phyloP scores from a whole-genome alignment of 2,113 vertebrate genomes.

The Vombatus ursinus region DNA sequence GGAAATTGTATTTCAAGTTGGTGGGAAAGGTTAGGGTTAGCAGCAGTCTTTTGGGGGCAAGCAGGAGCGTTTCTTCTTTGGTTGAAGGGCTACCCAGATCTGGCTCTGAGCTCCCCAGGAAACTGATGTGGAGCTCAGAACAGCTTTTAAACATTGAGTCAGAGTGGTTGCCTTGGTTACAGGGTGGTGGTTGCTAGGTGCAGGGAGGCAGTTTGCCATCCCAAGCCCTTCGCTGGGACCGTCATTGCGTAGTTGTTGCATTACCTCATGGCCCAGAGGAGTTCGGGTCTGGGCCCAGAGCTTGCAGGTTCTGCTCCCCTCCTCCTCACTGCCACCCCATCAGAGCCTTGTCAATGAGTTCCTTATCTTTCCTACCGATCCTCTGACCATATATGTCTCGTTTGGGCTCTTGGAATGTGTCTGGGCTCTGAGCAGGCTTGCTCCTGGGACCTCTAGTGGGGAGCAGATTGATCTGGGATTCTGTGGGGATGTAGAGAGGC shows the following conservation, averaged over 20 bases:
- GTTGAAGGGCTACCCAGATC: constrained; percentile 22
- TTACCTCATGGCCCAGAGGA: constrained; percentile 56
- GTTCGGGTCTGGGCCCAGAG: constrained; percentile 51
- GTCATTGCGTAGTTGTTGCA: constrained; percentile 59
- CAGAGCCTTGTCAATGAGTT: constrained; percentile 44
- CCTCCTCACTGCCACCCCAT: not conserved
- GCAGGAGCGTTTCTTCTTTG: not conserved
- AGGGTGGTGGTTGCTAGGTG: constrained; percentile 68
- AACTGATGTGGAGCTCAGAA: constrained; percentile 8
- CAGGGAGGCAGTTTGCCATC: constrained; percentile 67
- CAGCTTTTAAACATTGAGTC: constrained; percentile 68
- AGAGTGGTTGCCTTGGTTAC: constrained; percentile 76
- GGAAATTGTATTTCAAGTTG: constrained; percentile 1
- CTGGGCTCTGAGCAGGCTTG: constrained; percentile 26
- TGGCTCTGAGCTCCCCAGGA: constrained; percentile 6
- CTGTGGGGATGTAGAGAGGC: not conserved
- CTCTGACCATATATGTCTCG: constrained; percentile 62
- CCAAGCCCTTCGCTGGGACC: constrained; percentile 39
- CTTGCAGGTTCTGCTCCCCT: constrained; percentile 1
- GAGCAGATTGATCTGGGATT: constrained; percentile 16
- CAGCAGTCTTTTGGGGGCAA: not conserved
- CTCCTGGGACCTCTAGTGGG: constrained; percentile 7
- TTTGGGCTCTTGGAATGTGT: constrained; percentile 66
- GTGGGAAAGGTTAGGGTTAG: not conserved
- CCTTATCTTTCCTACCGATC: constrained; percentile 52